Evolutionary conservation across 1,140 invertebrate genomes (phyloP).

Genomic region (Venturia canescens): DNA sequence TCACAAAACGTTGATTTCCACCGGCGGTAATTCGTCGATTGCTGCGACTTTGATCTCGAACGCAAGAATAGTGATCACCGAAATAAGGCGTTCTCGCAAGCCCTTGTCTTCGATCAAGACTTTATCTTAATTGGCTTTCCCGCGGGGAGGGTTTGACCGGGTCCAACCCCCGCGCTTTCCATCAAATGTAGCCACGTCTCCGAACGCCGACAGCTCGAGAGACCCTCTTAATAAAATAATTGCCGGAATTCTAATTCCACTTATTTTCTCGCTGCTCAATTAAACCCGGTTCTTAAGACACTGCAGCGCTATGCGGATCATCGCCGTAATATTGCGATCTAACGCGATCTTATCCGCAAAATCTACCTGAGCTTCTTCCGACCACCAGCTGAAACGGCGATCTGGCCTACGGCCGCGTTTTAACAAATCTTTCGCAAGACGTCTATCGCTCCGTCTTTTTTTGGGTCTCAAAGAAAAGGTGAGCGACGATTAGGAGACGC

Average conservation of each 20-base stretch:
- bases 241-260: conserved; percentile 35
- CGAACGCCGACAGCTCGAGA: conserved; percentile 35
- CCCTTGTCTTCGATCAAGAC: too few relatives aligned
- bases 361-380: neutral
- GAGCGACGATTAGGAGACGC: conserved; percentile 15
- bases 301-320: neutral
- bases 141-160: neutral
- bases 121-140: too few relatives aligned
- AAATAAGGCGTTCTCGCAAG: too few relatives aligned
- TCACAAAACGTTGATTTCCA: too few relatives aligned
- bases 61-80: too few relatives aligned
- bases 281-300: conserved; percentile 28
- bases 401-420: neutral
- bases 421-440: conserved; percentile 19
- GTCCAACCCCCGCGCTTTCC: conserved; percentile 4
- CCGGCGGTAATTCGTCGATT: too few relatives aligned
- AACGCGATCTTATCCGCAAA: neutral
- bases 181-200: conserved; percentile 47
- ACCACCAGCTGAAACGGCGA: conserved; percentile 17
- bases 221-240: conserved; percentile 64
- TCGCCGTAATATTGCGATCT: neutral
- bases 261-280: conserved; percentile 55
- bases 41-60: too few relatives aligned
- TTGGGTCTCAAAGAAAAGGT: conserved; percentile 27
- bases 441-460: conserved; percentile 20